Evolutionary conservation across 2,113 vertebrate species (phyloP).

Genomic region (Meleagris gallopavo): DNA sequence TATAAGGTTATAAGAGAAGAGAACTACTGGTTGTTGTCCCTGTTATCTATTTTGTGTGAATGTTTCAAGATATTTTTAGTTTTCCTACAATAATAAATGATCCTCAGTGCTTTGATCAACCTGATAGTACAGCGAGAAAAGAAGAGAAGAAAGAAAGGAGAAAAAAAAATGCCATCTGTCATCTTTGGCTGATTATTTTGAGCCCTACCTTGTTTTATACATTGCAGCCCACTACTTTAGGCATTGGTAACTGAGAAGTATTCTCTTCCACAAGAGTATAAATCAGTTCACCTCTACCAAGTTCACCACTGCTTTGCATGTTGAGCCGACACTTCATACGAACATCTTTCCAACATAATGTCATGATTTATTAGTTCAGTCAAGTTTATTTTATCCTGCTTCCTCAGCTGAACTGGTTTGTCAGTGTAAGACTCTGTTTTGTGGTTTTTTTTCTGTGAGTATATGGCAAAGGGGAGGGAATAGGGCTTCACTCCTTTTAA

Average conservation of each 20-base stretch:
- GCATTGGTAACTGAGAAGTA: slow-evolving; percentile 30
- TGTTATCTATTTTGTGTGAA: slow-evolving; percentile 7
- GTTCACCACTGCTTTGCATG: neutral
- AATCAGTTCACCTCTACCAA: slow-evolving; percentile 44
- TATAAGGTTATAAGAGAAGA: neutral
- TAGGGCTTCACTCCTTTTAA: neutral
- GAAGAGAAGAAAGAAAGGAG: neutral
- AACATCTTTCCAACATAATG: neutral
- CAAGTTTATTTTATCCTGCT: neutral
- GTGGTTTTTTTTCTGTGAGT: neutral
- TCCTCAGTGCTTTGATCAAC: slow-evolving; percentile 47
- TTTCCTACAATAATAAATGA: slow-evolving; percentile 36
- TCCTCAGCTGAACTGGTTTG: neutral
- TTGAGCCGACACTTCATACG: neutral
- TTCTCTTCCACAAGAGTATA: slow-evolving; percentile 5
- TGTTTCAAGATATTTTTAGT: slow-evolving; percentile 53
- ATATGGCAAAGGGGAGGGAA: neutral
- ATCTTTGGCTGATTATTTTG: slow-evolving; percentile 40
- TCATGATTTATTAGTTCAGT: slow-evolving; percentile 11
- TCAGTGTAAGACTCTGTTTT: neutral
- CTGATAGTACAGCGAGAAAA: neutral
- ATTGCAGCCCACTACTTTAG: slow-evolving; percentile 32
- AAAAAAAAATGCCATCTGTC: slow-evolving; percentile 42
- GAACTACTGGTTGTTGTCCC: neutral
- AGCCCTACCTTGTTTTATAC: slow-evolving; percentile 20